Percentiles rank a stretch among this genome's conserved stretches.
Evolutionary conservation across 2,113 vertebrate species (phyloP).

Genomic region (Chinchilla lanigera): DNA sequence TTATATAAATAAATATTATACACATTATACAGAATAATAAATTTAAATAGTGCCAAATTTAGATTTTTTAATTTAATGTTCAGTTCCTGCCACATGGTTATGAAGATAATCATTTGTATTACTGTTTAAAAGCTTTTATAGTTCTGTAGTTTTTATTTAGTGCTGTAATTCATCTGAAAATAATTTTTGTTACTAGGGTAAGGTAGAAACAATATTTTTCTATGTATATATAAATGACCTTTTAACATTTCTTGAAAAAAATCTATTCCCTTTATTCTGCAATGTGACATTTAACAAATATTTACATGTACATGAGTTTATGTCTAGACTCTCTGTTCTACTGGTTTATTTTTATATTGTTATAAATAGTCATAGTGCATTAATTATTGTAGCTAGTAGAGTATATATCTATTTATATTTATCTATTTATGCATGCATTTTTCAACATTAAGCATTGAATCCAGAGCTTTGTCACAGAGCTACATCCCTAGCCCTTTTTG

Average conservation of each 20-base stretch:
- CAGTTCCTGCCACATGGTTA: background rate
- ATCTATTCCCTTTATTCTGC: background rate
- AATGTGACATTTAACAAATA: background rate
- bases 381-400: background rate
- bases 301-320: background rate
- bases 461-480: background rate
- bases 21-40: background rate
- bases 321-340: background rate
- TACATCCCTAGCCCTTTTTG: background rate
- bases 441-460: background rate
- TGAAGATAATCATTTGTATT: conserved; percentile 1
- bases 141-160: conserved; percentile 4
- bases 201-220: background rate
- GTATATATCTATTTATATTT: background rate
- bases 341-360: background rate
- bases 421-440: background rate
- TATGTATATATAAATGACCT: background rate
- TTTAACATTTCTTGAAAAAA: background rate
- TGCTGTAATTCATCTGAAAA: conserved; percentile 36
- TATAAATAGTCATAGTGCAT: background rate
- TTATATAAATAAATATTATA: background rate
- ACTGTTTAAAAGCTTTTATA: background rate
- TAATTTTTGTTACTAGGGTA: background rate
- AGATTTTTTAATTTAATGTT: background rate
- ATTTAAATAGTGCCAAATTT: background rate